Conservation (phyloP, 2,888 invertebrate genomes). For the Acanthosoma haemorrhoidale region DNA sequence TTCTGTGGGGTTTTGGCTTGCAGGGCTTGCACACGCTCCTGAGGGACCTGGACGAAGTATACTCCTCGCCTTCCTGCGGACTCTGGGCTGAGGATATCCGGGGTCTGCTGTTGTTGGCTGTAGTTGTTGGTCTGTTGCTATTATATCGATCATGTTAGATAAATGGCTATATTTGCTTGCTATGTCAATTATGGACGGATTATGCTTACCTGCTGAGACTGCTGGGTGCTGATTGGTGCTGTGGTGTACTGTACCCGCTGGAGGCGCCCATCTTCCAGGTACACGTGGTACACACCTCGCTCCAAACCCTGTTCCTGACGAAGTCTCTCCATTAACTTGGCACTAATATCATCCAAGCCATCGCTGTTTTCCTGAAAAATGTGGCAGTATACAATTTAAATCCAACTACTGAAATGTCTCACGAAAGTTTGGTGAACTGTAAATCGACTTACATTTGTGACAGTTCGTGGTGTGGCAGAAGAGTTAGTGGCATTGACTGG, state of each 20-base stretch:
- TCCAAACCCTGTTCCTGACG: constrained; percentile 31
- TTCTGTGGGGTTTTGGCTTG: background rate
- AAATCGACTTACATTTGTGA: background rate
- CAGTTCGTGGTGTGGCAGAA: background rate
- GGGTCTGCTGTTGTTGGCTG: background rate
- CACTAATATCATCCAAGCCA: background rate
- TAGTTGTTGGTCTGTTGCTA: background rate
- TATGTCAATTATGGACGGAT: background rate
- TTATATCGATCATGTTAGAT: background rate
- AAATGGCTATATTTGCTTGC: background rate
- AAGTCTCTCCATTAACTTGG: background rate
- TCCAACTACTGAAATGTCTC: no score
- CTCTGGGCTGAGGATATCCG: background rate
- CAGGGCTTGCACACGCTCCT: background rate
- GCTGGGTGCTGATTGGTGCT: constrained; percentile 26
- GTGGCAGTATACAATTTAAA: no score
- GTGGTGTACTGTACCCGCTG: constrained; percentile 35
- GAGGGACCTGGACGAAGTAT: constrained; percentile 15
- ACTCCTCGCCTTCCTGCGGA: background rate
- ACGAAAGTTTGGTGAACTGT: background rate
- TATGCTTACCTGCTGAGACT: background rate
- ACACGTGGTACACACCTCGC: constrained; percentile 34
- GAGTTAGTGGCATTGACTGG: background rate
- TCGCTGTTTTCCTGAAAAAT: background rate
- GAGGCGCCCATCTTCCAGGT: constrained; percentile 34